These are phyloP conservation scores for Epinotia demarniana DNA, from an alignment of 2,888 invertebrate genomes.

Conservation along the genomic window DNA sequence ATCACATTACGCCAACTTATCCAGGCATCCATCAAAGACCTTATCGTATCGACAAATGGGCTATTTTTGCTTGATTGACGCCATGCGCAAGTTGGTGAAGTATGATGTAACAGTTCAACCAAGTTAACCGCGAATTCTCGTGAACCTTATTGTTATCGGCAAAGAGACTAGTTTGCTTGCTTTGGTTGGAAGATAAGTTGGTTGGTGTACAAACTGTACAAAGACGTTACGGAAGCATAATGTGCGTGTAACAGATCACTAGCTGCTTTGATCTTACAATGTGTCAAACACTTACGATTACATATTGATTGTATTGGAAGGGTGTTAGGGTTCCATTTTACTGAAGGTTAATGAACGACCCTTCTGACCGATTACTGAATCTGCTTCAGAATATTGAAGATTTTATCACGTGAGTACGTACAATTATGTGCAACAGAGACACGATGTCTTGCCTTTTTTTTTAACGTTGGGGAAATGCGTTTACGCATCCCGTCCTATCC, in stretches of 20 bases:
- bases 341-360: background rate
- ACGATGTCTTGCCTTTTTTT: too few relatives aligned
- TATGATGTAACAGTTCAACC: conserved; percentile 19
- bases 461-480: too few relatives aligned
- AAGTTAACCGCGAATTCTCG: background rate
- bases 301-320: conserved; percentile 24
- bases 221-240: conserved; percentile 19
- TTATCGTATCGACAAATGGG: conserved; percentile 10
- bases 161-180: conserved; percentile 4
- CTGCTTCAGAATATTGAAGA: too few relatives aligned
- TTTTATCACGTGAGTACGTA: too few relatives aligned
- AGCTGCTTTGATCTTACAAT: conserved; percentile 31
- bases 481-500: too few relatives aligned
- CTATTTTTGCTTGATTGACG: conserved; percentile 24
- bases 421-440: too few relatives aligned
- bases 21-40: conserved; percentile 7
- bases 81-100: conserved; percentile 9
- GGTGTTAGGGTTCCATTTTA: background rate
- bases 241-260: conserved; percentile 26
- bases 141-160: background rate
- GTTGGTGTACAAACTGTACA: conserved; percentile 16
- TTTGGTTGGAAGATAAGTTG: background rate
- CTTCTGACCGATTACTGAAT: too few relatives aligned
- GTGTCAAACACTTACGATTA: conserved; percentile 28
- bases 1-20: conserved; percentile 21